Base-by-base conservation (phyloP, 2,888 invertebrate species). In the Pammene fasciana region DNA sequence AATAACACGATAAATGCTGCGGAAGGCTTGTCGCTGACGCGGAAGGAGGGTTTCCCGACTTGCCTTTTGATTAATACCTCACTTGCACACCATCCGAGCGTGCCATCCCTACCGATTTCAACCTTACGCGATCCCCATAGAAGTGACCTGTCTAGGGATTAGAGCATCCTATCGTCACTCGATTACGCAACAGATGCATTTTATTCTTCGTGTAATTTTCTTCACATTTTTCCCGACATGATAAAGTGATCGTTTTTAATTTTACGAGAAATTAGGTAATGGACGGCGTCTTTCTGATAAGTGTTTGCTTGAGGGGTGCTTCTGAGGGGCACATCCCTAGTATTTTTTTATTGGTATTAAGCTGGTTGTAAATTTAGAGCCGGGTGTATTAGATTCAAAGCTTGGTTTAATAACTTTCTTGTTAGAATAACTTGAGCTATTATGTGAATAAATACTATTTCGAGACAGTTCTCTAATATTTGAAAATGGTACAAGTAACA, bases 1-100 rank as follows among this genome's bases (percentile, higher is more conserved):
- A 91, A 92, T 92, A 91, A 87, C 88, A 87, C 86, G 92, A 90
- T 90, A 91, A 92, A 92, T 89, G 92, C 91, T 82, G 89, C 88
- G 91, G 85, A 86, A 91, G 90, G 92, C 88, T 91, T 90, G 90
- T 82, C 86, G 83, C 76, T 91, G 91, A 91, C 90, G 91, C 89
- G 87, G 83, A 85, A 86, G 81, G 82, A 83, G 87, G 87, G 86
- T 82, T 82, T 81, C 80, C 80, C 74, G 72, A 76, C 76, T 78
- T 75, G 56, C 71, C 72, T 75, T 83, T 81, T 87, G 87, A 87
- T 87, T 87, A 87, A 87, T 87, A 85, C 81, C 80, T 82, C 82
- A 82, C 85, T 87, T 86, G 86, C 85, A 59, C 50, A 48, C 45
- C 57, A 48, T 45, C 55, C 46, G 26, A 45, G 50, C 48, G 13